Base-by-base conservation (phyloP, 2,888 invertebrate species). In the Drosophila neutralis region DNA sequence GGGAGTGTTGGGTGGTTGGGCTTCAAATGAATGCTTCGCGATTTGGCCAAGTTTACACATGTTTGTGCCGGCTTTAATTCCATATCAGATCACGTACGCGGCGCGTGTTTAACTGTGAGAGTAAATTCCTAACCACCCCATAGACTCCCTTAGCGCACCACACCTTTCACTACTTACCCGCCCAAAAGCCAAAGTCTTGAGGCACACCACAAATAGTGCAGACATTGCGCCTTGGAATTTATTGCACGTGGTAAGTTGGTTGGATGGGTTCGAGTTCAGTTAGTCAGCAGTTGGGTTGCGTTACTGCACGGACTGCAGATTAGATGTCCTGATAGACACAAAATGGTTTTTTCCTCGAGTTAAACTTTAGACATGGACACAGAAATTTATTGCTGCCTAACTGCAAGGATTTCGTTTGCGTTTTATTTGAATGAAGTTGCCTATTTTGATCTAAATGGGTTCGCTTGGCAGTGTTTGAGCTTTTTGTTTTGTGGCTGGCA, bases 321-420 rank as follows among this genome's bases (percentile, higher is more conserved):
- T 85, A 87, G 85, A 87, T 81, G 71, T 76, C 48, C 87, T 79
- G 85, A 85, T 85, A 85, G 83, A 87, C 85, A 83, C 81, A 84
- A 81, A 85, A 85, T 80, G 85, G 63, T 74, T 82, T 83, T 68
- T 82, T 78, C 76, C 82, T 78, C 69, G 29, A 83, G 68, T 71
- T 85, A 74, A 85, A 85, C 85, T 83, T 83, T 87, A 73, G 87
- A 84, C 87, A 77, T 80, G 85, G 83, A 74, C 80, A 73, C 59
- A 73, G 38, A 56, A 87, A 85, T 85, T 87, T 85, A 85, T 85
- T 78, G 79, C 87, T 62, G 72, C 75, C 83, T 78, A 83, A 74
- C 75, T 76, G 79, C 71, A 78, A 63, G 78, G 67, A 70, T 56
- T 74, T 72, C 62, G 69, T 52, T 54, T 49, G 61, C 64, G 49